Evolutionary conservation across 2,888 invertebrate species (phyloP), one percentile per base, ranked within the genome.

Genomic region (Lycocerus yunnanus): DNA sequence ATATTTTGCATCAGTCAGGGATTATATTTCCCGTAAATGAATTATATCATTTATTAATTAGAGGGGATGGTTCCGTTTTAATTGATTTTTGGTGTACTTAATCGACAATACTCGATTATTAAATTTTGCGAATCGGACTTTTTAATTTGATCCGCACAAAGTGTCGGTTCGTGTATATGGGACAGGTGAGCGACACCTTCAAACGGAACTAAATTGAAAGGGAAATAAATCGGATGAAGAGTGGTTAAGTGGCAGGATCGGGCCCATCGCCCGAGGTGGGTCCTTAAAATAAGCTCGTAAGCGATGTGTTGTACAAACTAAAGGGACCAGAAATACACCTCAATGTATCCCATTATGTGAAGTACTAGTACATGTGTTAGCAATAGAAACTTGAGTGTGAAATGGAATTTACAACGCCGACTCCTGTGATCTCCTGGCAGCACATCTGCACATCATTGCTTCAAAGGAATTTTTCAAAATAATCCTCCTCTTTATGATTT

Each of bases 1-100:
- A 82, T 84, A 84, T 83, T 85, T 84, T 84, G 81, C 82, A 82
- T 83, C 82, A 78, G 75, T 80, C 74, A 79, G 79, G 78, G 79
- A 74, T 79, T 81, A 79, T 80, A 80, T 80, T 75, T 74, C 79
- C 81, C 75, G 81, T 83, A 83, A 84, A 82, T 78, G 72, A 82
- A 83, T 84, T 82, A 82, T 81, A 81, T 81, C 82, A 80, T 83
- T 84, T 82, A 84, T 82, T 83, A 84, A 83, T 83, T 80, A 83
- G 78, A 76, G 81, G 81, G 82, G 81, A 78, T 79, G 77, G 80
- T 21, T 71, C 71, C 70, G 73, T 77, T 80, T 78, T 77, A 79
- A 81, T 80, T 77, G 76, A 74, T 74, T 80, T 80, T 78, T 72
- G 72, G 74, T 66, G 21, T 68, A 63, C n/a, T 14, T 18, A 63